Conservation (phyloP, 2,797 vertebrate species). For the Chrysocyon brachyurus region DNA sequence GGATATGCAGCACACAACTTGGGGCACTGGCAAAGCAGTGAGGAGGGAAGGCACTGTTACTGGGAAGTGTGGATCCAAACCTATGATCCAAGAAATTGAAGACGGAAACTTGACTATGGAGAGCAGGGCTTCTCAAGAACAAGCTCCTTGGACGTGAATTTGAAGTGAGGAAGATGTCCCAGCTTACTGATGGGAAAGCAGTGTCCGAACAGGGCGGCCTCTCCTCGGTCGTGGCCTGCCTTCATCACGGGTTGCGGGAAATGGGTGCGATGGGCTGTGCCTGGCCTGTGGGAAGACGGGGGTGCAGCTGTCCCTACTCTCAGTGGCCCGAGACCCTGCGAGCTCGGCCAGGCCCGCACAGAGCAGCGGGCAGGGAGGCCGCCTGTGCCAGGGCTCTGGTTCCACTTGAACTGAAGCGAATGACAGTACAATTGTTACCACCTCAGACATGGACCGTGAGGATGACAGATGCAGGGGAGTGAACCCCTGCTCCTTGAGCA, state of each 20-base stretch:
- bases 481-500: not conserved
- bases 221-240: fast-evolving
- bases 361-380: fast-evolving
- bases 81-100: not conserved
- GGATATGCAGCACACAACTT: not conserved
- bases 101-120: not conserved
- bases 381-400: not conserved
- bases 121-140: not conserved
- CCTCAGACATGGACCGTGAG: not conserved
- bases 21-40: not conserved
- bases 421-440: not conserved
- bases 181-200: not conserved
- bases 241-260: not conserved
- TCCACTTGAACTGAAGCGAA: not conserved
- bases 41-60: not conserved
- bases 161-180: not conserved
- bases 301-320: not conserved
- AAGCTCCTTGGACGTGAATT: not conserved
- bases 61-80: not conserved
- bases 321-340: not conserved
- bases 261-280: fast-evolving
- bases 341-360: not conserved
- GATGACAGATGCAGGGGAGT: not conserved
- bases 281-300: not conserved
- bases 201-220: fast-evolving